A percentile compares a stretch with the other conserved stretches of the same genome.
Evolutionary conservation across 1,140 invertebrate genomes (phyloP).

Genomic region (Stenopsyche tienmushanensis): DNA sequence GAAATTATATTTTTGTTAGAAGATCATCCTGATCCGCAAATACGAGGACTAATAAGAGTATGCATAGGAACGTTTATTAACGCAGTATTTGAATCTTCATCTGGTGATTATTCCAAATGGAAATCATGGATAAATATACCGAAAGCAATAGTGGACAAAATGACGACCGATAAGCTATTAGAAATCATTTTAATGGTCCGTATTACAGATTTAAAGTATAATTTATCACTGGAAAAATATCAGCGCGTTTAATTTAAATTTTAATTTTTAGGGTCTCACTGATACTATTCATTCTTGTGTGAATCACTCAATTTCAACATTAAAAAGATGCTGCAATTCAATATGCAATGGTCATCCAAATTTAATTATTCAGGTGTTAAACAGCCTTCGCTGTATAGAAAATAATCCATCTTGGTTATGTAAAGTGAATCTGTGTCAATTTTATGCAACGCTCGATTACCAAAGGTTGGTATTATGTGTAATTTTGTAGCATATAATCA

Average conservation of each 20-base stretch:
- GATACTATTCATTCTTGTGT: constrained; percentile 70
- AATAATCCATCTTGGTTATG: constrained; percentile 85
- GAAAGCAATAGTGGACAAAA: constrained; percentile 47
- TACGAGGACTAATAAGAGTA: constrained; percentile 71
- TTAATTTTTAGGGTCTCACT: constrained; percentile 61
- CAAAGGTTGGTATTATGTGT: constrained; percentile 46
- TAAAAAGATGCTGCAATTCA: constrained; percentile 60
- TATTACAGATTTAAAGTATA: too few species aligned
- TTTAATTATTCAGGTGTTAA: constrained; percentile 57
- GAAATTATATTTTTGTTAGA: constrained; percentile 70
- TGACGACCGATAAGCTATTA: constrained; percentile 56
- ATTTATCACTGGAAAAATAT: constrained; percentile 5
- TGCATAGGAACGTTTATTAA: constrained; percentile 69
- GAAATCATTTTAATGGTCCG: constrained; percentile 59
- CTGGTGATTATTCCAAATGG: constrained; percentile 58
- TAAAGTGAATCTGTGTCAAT: constrained; percentile 64
- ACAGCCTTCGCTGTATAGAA: constrained; percentile 63
- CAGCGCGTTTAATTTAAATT: constrained; percentile 25
- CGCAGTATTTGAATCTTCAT: constrained; percentile 60
- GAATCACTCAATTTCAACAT: constrained; percentile 62
- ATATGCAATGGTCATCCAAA: constrained; percentile 63
- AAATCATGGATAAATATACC: constrained; percentile 47
- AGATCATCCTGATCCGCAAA: constrained; percentile 77
- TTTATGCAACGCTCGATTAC: constrained; percentile 50
- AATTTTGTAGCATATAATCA: constrained; percentile 13